These are phyloP conservation scores for Hystrix cristata DNA, from an alignment of 2,113 vertebrate genomes.

Conservation along the genomic window DNA sequence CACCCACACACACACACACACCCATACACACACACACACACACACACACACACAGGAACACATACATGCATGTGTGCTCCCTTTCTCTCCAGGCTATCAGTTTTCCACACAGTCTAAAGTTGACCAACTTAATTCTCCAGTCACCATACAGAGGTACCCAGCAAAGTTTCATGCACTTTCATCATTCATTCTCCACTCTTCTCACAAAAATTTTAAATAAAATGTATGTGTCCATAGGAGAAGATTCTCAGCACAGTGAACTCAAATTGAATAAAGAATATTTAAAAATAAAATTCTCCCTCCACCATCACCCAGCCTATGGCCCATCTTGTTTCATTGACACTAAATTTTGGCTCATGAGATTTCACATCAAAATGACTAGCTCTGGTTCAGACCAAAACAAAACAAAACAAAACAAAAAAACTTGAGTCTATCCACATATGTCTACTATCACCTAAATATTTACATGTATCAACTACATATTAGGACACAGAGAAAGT, in stretches of 20 bases:
- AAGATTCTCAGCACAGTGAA: background rate
- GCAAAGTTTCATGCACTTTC: background rate
- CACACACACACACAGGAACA: too few relatives aligned
- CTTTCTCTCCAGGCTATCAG: background rate
- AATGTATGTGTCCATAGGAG: background rate
- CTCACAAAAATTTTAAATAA: background rate
- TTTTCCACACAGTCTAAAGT: background rate
- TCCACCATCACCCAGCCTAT: background rate
- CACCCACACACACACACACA: background rate
- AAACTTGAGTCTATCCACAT: background rate
- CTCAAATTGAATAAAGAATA: background rate
- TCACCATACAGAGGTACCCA: background rate
- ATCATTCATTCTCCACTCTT: background rate
- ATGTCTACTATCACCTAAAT: background rate
- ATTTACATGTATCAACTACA: background rate
- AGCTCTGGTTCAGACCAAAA: slow-evolving; percentile 33
- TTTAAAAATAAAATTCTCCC: background rate
- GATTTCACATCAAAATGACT: background rate
- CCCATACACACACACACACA: background rate
- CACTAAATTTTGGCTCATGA: slow-evolving; percentile 3
- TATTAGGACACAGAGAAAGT: background rate
- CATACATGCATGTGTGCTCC: background rate
- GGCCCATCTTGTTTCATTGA: background rate
- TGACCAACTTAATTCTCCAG: background rate
- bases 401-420: slow-evolving; percentile 11